These are phyloP conservation scores for Lampris incognitus DNA, from an alignment of 2,113 vertebrate species.

Conservation along the genomic window DNA sequence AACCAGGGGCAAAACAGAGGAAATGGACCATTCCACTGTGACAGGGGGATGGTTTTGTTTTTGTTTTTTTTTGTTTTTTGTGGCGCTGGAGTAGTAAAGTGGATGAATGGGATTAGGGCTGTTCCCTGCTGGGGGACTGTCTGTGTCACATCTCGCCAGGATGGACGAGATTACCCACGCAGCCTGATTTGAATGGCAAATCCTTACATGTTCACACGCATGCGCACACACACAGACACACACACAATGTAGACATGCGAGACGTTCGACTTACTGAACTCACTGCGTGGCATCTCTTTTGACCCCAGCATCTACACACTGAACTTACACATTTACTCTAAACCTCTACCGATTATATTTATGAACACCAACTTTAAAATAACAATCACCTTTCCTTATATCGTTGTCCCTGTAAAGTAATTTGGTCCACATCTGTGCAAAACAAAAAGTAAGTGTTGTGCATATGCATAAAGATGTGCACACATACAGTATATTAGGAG, in stretches of 20 bases:
- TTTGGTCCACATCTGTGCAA: too few species aligned
- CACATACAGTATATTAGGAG: too few species aligned
- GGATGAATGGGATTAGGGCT: constrained; percentile 71
- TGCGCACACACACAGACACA: constrained; percentile 53
- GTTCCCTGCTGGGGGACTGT: constrained; percentile 51
- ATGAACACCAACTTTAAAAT: too few species aligned
- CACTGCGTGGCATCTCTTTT: too few species aligned
- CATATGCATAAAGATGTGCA: too few species aligned
- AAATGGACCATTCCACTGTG: constrained; percentile 33
- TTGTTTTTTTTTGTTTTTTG: constrained; percentile 18
- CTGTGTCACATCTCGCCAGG: constrained; percentile 50
- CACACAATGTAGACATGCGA: neutral
- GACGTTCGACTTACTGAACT: neutral
- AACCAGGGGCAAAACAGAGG: neutral
- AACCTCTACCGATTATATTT: too few species aligned
- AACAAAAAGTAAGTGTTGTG: too few species aligned
- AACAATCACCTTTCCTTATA: too few species aligned
- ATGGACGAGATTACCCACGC: constrained; percentile 65
- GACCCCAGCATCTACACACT: too few species aligned
- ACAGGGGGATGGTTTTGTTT: constrained; percentile 16
- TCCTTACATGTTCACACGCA: constrained; percentile 41
- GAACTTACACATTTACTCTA: too few species aligned
- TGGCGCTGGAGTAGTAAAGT: constrained; percentile 41
- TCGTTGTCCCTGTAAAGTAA: too few species aligned
- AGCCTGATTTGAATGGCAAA: constrained; percentile 69